These are phyloP conservation scores for Muscicapa adusta DNA, from an alignment of 2,113 vertebrate genomes.

Conservation along the genomic window DNA sequence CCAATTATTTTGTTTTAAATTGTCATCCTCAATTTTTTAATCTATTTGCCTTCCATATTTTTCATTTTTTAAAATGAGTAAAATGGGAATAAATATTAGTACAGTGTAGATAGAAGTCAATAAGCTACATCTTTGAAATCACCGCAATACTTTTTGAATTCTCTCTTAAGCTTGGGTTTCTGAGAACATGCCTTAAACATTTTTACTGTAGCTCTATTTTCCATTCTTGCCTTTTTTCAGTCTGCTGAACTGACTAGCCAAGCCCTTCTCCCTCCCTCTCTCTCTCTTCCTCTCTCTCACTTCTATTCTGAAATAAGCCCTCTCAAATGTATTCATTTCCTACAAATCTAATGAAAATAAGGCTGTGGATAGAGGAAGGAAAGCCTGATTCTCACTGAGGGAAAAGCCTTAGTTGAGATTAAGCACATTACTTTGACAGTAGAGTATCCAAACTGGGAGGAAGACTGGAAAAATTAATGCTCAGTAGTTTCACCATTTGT, in stretches of 20 bases:
- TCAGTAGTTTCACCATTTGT: not conserved
- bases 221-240: not conserved
- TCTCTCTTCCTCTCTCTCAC: fast-evolving
- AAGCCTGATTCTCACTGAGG: not conserved
- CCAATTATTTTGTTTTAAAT: not conserved
- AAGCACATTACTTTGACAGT: not conserved
- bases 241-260: not conserved
- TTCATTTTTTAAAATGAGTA: not conserved
- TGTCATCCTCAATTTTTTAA: not conserved
- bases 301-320: not conserved
- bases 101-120: not conserved
- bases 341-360: not conserved
- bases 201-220: not conserved
- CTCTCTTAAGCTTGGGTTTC: not conserved
- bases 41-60: not conserved
- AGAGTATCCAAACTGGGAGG: not conserved
- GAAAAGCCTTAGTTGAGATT: not conserved
- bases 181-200: not conserved
- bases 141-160: not conserved
- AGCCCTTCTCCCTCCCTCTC: not conserved
- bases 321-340: not conserved
- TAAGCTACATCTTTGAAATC: not conserved
- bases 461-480: not conserved
- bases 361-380: not conserved
- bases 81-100: not conserved